Percentiles rank a stretch among this genome's conserved stretches.
Evolutionary conservation across 1,140 invertebrate species (phyloP).

Genomic region (Lasioglossum baleicum): DNA sequence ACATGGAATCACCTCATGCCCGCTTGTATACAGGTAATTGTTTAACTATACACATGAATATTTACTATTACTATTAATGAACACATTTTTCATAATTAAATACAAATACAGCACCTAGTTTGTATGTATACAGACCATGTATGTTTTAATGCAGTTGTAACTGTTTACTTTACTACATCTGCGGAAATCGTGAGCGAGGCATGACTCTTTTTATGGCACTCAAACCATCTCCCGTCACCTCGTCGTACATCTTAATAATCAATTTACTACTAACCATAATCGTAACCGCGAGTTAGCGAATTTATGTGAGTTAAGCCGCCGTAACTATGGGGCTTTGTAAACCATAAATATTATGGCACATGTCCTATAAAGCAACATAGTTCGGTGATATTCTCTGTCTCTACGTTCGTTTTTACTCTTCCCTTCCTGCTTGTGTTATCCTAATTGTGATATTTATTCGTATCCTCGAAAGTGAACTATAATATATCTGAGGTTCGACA

Average conservation of each 20-base stretch:
- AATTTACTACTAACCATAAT: slow-evolving; percentile 76
- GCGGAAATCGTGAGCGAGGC: slow-evolving; percentile 63
- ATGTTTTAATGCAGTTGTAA: slow-evolving; percentile 5
- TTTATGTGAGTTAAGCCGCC: slow-evolving; percentile 67
- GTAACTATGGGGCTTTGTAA: slow-evolving; percentile 64
- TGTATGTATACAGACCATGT: background rate
- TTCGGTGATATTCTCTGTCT: slow-evolving; percentile 34
- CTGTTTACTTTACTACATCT: slow-evolving; percentile 55
- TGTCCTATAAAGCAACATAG: slow-evolving; percentile 44
- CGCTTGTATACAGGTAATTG: too few relatives aligned
- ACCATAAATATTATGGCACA: slow-evolving; percentile 69
- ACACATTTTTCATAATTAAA: background rate
- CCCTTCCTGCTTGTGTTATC: background rate
- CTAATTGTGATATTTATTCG: too few relatives aligned
- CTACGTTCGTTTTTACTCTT: background rate
- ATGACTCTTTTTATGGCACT: slow-evolving; percentile 70
- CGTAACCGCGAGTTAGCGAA: slow-evolving; percentile 77
- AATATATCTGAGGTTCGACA: too few relatives aligned
- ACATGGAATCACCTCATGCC: too few relatives aligned
- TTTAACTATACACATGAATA: too few relatives aligned
- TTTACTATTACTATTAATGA: too few relatives aligned
- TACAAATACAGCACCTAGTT: background rate
- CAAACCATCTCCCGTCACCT: slow-evolving; percentile 60
- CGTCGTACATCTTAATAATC: slow-evolving; percentile 77
- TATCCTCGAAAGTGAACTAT: too few relatives aligned